These are phyloP conservation scores for Uloborus diversus DNA, from an alignment of 1,140 invertebrate genomes.

Conservation along the genomic window DNA sequence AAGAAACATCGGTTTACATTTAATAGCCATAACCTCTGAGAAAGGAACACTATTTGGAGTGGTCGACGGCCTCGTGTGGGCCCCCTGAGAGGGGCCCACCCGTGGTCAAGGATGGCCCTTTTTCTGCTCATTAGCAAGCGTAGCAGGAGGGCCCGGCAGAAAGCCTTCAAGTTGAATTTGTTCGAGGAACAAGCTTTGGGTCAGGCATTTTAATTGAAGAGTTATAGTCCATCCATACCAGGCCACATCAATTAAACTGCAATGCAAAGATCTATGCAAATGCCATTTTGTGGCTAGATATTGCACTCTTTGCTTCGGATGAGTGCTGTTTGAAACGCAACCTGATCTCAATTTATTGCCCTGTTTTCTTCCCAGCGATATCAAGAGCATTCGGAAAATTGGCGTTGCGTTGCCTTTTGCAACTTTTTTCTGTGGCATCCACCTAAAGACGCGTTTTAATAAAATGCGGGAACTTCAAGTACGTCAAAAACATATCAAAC, in stretches of 20 bases:
- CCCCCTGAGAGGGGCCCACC: constrained; percentile 36
- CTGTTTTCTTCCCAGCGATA: too few species aligned
- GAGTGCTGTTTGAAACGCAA: too few species aligned
- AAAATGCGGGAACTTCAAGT: too few species aligned
- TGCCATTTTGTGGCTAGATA: too few species aligned
- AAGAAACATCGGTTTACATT: neutral
- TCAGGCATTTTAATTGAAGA: constrained; percentile 45
- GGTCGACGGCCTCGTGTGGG: constrained; percentile 30
- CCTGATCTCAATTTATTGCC: too few species aligned
- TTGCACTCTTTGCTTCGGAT: too few species aligned
- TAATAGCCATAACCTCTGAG: neutral
- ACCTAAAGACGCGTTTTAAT: too few species aligned
- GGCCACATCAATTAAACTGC: constrained; percentile 12
- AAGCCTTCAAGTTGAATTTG: too few species aligned
- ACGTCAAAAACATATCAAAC: too few species aligned
- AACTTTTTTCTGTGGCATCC: too few species aligned
- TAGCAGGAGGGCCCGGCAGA: neutral
- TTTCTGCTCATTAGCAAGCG: constrained; percentile 40
- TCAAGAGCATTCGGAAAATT: too few species aligned
- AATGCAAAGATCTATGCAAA: neutral
- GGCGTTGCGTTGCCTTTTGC: too few species aligned
- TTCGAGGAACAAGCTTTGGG: neutral
- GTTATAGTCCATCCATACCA: neutral
- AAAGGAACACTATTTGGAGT: neutral
- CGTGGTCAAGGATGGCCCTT: constrained; percentile 46